These are phyloP conservation scores for Mesocricetus auratus DNA, from an alignment of 2,113 vertebrate species.

Conservation along the genomic window DNA sequence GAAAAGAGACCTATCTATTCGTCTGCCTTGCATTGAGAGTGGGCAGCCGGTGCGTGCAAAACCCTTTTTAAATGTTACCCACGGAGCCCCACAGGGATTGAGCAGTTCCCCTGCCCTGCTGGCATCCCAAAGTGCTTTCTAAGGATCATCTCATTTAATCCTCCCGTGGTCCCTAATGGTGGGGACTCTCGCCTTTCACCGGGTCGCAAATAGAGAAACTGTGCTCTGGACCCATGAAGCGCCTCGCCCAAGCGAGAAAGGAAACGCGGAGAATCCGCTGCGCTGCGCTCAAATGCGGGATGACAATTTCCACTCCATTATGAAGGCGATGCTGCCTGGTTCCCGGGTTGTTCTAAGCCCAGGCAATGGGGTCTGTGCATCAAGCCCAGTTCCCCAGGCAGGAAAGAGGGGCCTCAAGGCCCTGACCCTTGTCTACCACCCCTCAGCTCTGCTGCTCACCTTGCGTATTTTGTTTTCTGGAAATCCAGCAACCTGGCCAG, in stretches of 20 bases:
- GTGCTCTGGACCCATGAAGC: not conserved
- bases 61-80: not conserved
- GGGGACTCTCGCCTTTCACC: not conserved
- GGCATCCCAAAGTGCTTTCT: not conserved
- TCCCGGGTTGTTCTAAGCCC: not conserved
- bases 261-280: not conserved
- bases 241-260: not conserved
- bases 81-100: fast-evolving
- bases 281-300: not conserved
- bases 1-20: not conserved
- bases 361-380: not conserved
- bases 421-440: not conserved
- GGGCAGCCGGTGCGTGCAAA: not conserved
- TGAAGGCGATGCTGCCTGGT: not conserved
- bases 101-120: not conserved
- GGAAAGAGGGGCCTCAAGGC: not conserved
- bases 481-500: slow-evolving; percentile 90
- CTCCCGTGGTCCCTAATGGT: not conserved
- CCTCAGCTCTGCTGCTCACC: slow-evolving; percentile 85
- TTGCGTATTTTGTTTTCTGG: slow-evolving; percentile 93
- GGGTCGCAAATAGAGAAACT: not conserved
- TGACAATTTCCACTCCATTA: not conserved
- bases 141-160: not conserved
- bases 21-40: not conserved
- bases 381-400: not conserved